These are phyloP conservation scores for Salvelinus sp. DNA, from an alignment of 2,113 vertebrate genomes.

Conservation along the genomic window DNA sequence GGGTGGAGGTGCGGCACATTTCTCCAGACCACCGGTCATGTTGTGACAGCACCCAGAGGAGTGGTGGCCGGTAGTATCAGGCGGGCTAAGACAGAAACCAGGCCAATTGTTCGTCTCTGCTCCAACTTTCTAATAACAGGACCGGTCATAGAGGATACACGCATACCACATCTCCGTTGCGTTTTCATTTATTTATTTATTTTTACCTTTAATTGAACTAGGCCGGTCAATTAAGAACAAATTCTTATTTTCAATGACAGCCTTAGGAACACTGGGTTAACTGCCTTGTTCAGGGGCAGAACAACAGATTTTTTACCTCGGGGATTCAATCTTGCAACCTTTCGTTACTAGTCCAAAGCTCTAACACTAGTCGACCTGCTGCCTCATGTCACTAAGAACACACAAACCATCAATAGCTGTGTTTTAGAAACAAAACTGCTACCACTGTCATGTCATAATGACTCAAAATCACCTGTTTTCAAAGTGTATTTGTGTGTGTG, in stretches of 20 bases:
- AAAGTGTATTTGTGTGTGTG: background rate
- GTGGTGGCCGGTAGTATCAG: constrained; percentile 9
- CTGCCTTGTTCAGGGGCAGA: too few relatives aligned
- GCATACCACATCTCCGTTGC: background rate
- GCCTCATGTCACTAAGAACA: too few relatives aligned
- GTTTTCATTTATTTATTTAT: background rate
- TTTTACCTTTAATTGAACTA: too few relatives aligned
- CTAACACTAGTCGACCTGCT: too few relatives aligned
- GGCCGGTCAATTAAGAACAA: too few relatives aligned
- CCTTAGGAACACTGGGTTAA: too few relatives aligned
- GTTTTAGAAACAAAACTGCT: background rate
- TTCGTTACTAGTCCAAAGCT: too few relatives aligned
- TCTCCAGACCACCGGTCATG: constrained; percentile 55
- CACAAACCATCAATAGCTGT: background rate
- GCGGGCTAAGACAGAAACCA: constrained; percentile 35
- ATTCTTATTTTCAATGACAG: too few relatives aligned
- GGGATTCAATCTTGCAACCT: too few relatives aligned
- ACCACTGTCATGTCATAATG: background rate
- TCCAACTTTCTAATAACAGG: constrained; percentile 48
- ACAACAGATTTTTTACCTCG: too few relatives aligned
- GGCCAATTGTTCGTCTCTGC: constrained; percentile 19
- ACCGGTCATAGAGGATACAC: constrained; percentile 2
- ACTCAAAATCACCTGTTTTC: background rate
- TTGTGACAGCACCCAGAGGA: constrained; percentile 58
- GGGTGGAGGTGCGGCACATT: constrained; percentile 47